phyloP scores from a whole-genome alignment of 2,797 vertebrate genomes.

The Ptychobarbus kaznakovi region DNA sequence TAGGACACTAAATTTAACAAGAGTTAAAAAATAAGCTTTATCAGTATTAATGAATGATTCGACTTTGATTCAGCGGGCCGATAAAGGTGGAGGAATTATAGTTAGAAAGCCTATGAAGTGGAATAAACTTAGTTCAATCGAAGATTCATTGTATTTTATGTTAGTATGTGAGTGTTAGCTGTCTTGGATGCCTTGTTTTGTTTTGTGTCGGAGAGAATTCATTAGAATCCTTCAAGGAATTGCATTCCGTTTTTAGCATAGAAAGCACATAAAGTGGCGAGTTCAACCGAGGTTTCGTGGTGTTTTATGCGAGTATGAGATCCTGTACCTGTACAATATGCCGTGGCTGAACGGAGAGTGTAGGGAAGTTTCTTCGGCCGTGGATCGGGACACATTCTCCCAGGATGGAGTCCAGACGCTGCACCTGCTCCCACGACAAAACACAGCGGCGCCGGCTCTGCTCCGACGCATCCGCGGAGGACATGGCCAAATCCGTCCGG shows the following conservation, averaged over 20 bases:
- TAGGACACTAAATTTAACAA: too few species aligned
- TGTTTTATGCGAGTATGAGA: not conserved
- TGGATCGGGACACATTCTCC: slow-evolving; percentile 92
- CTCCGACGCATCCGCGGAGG: slow-evolving; percentile 75
- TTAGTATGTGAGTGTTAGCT: too few species aligned
- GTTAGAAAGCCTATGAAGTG: not conserved
- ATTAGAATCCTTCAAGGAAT: too few species aligned
- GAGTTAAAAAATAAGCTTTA: too few species aligned
- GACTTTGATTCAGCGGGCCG: too few species aligned
- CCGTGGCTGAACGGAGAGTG: slow-evolving; percentile 87
- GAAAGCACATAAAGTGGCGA: not conserved
- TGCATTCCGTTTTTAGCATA: too few species aligned
- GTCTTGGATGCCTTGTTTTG: too few species aligned
- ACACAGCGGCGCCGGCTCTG: slow-evolving; percentile 83
- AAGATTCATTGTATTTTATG: too few species aligned
- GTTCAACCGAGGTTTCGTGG: not conserved
- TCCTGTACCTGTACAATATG: slow-evolving; percentile 85
- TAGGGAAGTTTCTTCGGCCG: slow-evolving; percentile 94
- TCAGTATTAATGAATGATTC: too few species aligned
- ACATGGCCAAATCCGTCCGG: slow-evolving; percentile 67
- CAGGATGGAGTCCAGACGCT: slow-evolving; percentile 90
- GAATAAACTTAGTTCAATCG: too few species aligned
- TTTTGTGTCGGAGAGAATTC: too few species aligned
- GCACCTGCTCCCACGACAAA: slow-evolving; percentile 92
- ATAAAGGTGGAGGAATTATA: too few species aligned